Conservation (phyloP, 2,113 vertebrate genomes). For the Pelodiscus sinensis region DNA sequence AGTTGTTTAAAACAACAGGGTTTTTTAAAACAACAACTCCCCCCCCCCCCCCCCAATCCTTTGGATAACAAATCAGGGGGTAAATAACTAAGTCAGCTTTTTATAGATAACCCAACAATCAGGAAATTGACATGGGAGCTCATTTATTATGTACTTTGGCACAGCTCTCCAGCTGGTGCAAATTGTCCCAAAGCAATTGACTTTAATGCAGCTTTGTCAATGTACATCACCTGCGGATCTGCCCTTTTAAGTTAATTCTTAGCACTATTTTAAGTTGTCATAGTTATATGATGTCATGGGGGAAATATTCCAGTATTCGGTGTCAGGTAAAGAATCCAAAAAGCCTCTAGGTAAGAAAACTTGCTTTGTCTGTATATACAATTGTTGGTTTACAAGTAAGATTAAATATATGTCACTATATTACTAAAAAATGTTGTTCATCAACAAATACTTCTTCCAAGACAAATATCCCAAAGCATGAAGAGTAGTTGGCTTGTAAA, state of each 20-base stretch:
- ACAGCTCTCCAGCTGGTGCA: neutral
- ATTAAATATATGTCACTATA: neutral
- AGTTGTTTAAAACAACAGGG: neutral
- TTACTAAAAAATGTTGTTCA: neutral
- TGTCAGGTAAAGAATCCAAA: neutral
- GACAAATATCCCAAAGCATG: neutral
- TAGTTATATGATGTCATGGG: neutral
- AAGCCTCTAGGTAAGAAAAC: neutral
- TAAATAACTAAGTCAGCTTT: neutral
- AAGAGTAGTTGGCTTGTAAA: fast-evolving
- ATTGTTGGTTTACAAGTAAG: neutral
- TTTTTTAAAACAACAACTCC: neutral
- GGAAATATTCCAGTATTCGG: fast-evolving
- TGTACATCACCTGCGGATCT: neutral
- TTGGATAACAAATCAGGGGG: neutral
- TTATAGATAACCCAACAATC: neutral
- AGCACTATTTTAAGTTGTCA: neutral
- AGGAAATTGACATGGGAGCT: neutral
- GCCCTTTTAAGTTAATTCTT: neutral
- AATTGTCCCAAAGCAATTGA: neutral
- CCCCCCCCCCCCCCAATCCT: neutral
- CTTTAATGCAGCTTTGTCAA: neutral
- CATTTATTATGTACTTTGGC: constrained; percentile 4
- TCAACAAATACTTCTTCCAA: neutral
- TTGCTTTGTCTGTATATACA: neutral